Evolutionary conservation across 2,888 invertebrate species (phyloP), one percentile per base, ranked within the genome.

Genomic region (Heliothis peltigera): DNA sequence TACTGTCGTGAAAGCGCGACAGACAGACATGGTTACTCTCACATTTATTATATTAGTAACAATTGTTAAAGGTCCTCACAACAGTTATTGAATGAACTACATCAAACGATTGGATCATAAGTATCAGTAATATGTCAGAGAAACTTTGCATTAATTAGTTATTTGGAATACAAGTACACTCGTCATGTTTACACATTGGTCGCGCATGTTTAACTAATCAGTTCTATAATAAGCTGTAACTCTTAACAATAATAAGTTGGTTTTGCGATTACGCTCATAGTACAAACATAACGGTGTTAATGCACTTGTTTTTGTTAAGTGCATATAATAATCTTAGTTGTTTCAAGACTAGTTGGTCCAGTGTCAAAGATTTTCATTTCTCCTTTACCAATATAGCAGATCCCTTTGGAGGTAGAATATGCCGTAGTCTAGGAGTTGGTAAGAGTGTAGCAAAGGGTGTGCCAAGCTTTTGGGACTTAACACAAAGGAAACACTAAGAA

Each of bases 21-120:
- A n/a, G n/a, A n/a, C n/a, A n/a, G n/a, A n/a, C n/a, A n/a, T n/a
- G n/a, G n/a, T n/a, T n/a, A n/a, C n/a, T n/a, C n/a, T n/a, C n/a
- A n/a, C n/a, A n/a, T n/a, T n/a, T n/a, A n/a, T n/a, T n/a, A n/a
- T n/a, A n/a, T n/a, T n/a, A n/a, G n/a, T n/a, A n/a, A n/a, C n/a
- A 46, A 10, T 10, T 8, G 12, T 7, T 32, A 46, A 42, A 63
- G 49, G 61, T 68, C 46, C 2, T 18, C 15, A 35, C 18, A 55
- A 17, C 39, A 53, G 19, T 42, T 63, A 21, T 57, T 64, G 10
- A 52, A 64, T 63, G 47, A 39, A 43, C 12, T 22, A 42, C 12
- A 64, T 64, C 51, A 55, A 69, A 43, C 15, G 18, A 22, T 10
- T 43, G 54, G 46, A 63, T 63, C 22, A 54, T 4, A 15, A 61